phyloP scores from a whole-genome alignment of 2,888 invertebrate genomes.

The Pilophorus perplexus region DNA sequence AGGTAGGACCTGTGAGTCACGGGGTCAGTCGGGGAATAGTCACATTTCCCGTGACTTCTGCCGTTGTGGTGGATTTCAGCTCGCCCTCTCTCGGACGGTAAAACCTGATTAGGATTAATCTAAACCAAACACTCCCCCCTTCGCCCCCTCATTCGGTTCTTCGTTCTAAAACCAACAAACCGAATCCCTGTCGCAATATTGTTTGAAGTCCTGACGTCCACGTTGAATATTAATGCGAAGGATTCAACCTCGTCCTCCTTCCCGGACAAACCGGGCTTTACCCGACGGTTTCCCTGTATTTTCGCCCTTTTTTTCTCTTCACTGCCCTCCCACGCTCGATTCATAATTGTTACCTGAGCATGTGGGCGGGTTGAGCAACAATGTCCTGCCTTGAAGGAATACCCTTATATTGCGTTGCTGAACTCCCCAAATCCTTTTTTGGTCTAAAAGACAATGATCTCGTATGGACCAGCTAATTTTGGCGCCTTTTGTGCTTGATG shows the following conservation, averaged over 20 bases:
- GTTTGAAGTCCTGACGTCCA: conserved; percentile 25
- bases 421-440: too few species aligned
- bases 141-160: too few species aligned
- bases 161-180: conserved; percentile 25
- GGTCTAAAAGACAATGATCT: too few species aligned
- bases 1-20: too few species aligned
- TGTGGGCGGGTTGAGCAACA: not conserved
- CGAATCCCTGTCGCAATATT: conserved; percentile 28
- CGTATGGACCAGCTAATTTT: too few species aligned
- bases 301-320: not conserved
- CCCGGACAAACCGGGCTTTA: not conserved
- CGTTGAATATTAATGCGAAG: conserved; percentile 24
- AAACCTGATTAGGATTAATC: conserved; percentile 27
- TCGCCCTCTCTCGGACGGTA: not conserved
- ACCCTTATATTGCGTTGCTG: too few species aligned
- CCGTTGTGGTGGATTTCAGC: not conserved
- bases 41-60: not conserved
- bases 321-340: not conserved
- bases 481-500: too few species aligned
- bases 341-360: not conserved
- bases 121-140: conserved; percentile 18
- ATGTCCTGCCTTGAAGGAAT: not conserved
- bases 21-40: not conserved
- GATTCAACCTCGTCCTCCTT: conserved; percentile 12
- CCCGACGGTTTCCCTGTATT: not conserved